Evolutionary conservation across 2,797 vertebrate species (phyloP).

Genomic region (Lacerta viridis): DNA sequence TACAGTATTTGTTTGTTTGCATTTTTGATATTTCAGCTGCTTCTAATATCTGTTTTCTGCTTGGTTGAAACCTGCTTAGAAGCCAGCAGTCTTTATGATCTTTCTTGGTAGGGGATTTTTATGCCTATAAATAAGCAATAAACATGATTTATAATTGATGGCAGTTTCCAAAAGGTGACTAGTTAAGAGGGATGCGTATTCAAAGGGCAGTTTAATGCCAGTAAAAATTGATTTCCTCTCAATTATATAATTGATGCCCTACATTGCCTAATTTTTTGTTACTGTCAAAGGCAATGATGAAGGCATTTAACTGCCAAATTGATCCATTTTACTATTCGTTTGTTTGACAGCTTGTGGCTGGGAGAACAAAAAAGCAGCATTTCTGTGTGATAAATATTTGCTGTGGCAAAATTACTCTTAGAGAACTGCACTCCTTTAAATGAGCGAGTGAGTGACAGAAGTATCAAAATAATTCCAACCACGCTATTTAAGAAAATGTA

Average conservation of each 20-base stretch:
- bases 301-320: constrained; percentile 50
- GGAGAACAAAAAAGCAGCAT: constrained; percentile 49
- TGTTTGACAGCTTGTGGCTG: constrained; percentile 56
- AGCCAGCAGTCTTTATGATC: constrained; percentile 31
- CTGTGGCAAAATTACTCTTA: constrained; percentile 33
- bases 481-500: rapidly evolving
- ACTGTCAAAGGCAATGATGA: constrained; percentile 42
- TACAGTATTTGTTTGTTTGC: no score
- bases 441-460: constrained; percentile 41
- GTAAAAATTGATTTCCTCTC: constrained; percentile 44
- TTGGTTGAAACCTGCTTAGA: constrained; percentile 36
- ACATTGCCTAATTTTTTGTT: constrained; percentile 49
- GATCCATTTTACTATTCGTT: constrained; percentile 52
- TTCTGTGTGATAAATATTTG: constrained; percentile 54
- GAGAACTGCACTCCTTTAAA: neutral
- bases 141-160: constrained; percentile 42
- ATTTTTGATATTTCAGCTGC: neutral
- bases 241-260: constrained; percentile 44
- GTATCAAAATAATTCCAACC: constrained; percentile 51
- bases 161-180: constrained; percentile 35
- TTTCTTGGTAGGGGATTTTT: constrained; percentile 44
- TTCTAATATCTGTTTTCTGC: neutral
- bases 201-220: constrained; percentile 50
- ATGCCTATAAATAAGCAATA: constrained; percentile 19
- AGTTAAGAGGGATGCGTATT: constrained; percentile 32